phyloP scores from a whole-genome alignment of 2,888 invertebrate genomes.

The Aleiodes alternator region DNA sequence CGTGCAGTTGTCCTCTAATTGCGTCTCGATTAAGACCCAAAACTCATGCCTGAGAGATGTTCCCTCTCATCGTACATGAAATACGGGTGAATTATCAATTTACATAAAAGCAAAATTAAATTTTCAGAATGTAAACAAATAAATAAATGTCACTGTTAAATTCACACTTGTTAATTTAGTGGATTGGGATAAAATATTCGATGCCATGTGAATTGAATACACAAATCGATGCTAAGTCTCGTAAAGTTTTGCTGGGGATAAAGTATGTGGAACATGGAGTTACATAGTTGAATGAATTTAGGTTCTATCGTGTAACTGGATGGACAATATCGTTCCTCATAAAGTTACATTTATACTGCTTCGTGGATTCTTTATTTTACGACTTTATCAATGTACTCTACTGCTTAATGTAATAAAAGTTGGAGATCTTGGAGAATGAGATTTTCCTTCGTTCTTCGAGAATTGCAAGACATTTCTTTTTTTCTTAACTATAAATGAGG shows the following conservation, averaged over 20 bases:
- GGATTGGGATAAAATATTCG: background rate
- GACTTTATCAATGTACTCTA: background rate
- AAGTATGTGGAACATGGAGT: slow-evolving; percentile 4
- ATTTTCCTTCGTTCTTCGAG: too few relatives aligned
- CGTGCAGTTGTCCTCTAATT: slow-evolving; percentile 54
- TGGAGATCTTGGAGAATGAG: too few relatives aligned
- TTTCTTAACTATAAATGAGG: too few relatives aligned
- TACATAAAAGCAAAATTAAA: too few relatives aligned
- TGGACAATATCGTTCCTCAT: slow-evolving; percentile 51
- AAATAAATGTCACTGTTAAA: slow-evolving; percentile 3
- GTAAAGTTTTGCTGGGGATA: slow-evolving; percentile 3
- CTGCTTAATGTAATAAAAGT: background rate
- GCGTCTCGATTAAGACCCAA: slow-evolving; percentile 53
- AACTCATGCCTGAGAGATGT: slow-evolving; percentile 33
- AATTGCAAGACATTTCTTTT: too few relatives aligned
- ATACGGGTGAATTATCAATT: too few relatives aligned
- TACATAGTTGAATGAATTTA: background rate
- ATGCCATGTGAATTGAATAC: too few relatives aligned
- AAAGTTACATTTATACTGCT: slow-evolving; percentile 60
- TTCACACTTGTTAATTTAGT: background rate
- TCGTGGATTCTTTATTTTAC: slow-evolving; percentile 48
- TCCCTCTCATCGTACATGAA: slow-evolving; percentile 30
- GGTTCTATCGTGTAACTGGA: background rate
- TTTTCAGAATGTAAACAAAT: background rate
- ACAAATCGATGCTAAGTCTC: background rate